Conservation (phyloP, 2,888 invertebrate genomes). For the Frankliniella intonsa region DNA sequence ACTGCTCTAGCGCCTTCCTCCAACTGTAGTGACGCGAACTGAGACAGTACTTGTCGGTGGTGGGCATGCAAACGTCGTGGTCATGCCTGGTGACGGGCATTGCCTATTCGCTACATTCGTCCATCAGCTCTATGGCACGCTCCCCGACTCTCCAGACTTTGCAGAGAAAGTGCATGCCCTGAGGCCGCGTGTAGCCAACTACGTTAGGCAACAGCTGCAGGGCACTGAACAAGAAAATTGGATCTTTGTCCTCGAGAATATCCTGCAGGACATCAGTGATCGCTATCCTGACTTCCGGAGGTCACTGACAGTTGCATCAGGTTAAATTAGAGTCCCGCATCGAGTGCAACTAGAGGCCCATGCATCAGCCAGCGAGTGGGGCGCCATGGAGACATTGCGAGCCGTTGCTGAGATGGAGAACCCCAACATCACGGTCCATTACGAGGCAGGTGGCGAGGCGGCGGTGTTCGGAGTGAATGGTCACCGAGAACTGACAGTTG, state of each 20-base stretch:
- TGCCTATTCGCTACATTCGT: background rate
- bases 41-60: background rate
- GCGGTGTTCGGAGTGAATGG: background rate
- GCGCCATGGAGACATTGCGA: background rate
- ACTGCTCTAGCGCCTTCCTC: background rate
- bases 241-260: background rate
- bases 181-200: background rate
- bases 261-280: background rate
- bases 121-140: background rate
- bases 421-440: background rate
- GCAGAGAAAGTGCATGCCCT: background rate
- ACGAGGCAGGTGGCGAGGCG: background rate
- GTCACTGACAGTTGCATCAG: background rate
- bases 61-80: background rate
- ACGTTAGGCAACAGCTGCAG: background rate
- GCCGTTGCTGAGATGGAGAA: background rate
- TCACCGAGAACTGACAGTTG: background rate
- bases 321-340: too few relatives aligned
- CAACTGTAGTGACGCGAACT: background rate
- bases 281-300: background rate
- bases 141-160: background rate
- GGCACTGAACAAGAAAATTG: background rate
- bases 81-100: background rate
- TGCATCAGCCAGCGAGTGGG: background rate
- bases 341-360: too few relatives aligned